These are phyloP conservation scores for Bombus waltoni DNA, from an alignment of 1,140 invertebrate species.

Conservation along the genomic window DNA sequence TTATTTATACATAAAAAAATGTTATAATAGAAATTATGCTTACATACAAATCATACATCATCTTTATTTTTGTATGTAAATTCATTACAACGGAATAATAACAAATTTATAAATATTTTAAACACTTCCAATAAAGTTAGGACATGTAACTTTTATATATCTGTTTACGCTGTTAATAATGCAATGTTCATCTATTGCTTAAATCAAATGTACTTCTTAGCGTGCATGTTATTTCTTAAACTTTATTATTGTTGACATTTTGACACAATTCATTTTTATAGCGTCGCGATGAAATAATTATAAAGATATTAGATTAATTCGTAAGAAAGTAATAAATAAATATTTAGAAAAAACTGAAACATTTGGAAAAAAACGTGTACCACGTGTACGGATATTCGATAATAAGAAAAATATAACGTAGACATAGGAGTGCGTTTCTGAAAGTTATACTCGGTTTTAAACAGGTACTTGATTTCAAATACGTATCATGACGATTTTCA, in stretches of 20 bases:
- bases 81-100: neutral
- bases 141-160: neutral
- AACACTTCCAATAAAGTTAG: neutral
- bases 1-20: too few species aligned
- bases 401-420: neutral
- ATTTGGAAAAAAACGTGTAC: neutral
- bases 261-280: neutral
- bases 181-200: neutral
- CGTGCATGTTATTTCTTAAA: neutral
- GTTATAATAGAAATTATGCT: neutral
- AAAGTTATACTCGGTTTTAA: neutral
- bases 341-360: neutral
- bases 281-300: neutral
- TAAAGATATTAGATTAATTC: neutral
- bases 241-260: neutral
- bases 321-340: conserved; percentile 46
- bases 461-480: conserved; percentile 3
- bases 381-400: neutral
- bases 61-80: neutral
- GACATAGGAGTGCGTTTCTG: conserved; percentile 25
- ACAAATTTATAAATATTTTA: neutral
- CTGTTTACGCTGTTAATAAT: neutral
- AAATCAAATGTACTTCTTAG: neutral
- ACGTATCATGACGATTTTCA: conserved; percentile 21
- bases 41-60: neutral